phyloP scores from a whole-genome alignment of 2,888 invertebrate species.

The Oligia strigilis region DNA sequence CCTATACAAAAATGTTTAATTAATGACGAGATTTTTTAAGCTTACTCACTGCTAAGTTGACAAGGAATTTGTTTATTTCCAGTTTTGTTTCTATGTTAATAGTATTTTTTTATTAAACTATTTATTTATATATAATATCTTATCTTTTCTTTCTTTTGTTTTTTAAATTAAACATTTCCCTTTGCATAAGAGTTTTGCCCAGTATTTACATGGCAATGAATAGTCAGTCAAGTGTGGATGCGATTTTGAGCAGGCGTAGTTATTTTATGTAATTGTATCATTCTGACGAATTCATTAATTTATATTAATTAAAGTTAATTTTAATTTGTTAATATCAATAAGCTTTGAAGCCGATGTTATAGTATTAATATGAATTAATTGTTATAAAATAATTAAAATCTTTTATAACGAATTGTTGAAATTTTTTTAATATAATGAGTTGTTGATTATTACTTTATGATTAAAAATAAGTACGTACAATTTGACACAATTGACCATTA shows the following conservation, averaged over 20 bases:
- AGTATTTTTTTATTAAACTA: background rate
- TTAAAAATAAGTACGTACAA: conserved; percentile 3
- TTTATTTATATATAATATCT: background rate
- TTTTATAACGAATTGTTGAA: background rate
- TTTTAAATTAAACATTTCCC: background rate
- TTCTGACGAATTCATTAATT: conserved; percentile 5
- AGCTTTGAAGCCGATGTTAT: conserved; percentile 51
- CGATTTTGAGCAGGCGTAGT: conserved; percentile 39
- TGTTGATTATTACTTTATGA: conserved; percentile 14
- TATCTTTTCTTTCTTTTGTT: background rate
- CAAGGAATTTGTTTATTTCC: background rate
- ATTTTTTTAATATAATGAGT: conserved; percentile 4
- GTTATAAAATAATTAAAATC: conserved; percentile 44
- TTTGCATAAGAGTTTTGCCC: background rate
- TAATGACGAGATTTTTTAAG: background rate
- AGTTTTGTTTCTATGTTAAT: background rate
- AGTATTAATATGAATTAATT: conserved; percentile 27
- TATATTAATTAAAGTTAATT: conserved; percentile 1
- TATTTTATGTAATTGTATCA: background rate
- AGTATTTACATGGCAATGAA: conserved; percentile 44
- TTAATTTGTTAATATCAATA: conserved; percentile 55
- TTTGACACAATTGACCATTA: conserved; percentile 7
- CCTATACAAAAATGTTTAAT: conserved; percentile 68
- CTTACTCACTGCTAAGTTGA: background rate
- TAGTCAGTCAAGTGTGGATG: conserved; percentile 1